Evolutionary conservation across 2,113 vertebrate genomes (phyloP), one percentile per base, ranked within the genome.

Genomic region (Conger conger): DNA sequence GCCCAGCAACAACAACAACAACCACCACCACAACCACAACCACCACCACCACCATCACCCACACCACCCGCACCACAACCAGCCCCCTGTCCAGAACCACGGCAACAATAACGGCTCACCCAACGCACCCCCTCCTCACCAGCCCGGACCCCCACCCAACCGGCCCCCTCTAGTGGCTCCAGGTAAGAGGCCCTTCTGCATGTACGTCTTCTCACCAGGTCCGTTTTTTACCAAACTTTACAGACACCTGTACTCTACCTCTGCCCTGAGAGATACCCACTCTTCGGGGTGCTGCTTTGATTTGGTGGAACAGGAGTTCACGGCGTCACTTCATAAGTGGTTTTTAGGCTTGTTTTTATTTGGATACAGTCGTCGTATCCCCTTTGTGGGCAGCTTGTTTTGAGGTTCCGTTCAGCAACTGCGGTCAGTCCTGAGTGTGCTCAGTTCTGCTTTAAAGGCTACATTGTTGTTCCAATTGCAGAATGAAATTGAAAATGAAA

Each of bases 151-250:
- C 50, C 95, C 96, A 87, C 97, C 96, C 81, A 95, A 94, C 89
- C 96, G 98, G 87, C 96, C 97, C 5, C 95, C 97, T 0, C 92
- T 96, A 86, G 94, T 97, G 81, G 97, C 97, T 90, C 96, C 97
- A 97, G 97, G 95, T 91, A 78, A 87, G 89, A 82, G 36, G 17
- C 37, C 2, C 3, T 23, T 63, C 20, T 42, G 79, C 23, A n/a
- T 76, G 30, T 27, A 23, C 23, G 1, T 23, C 68, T 30, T 17
- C 68, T 27, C 23, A 2, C 68, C 20, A 9, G 20, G 9, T 76
- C 68, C 30, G 1, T 73, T 27, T 30, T 30, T 23, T 73, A 8
- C 78, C 78, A 37, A 23, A 9, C 40, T 42, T n/a, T 42, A 50
- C 45, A 50, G 45, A 1, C 45, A 50, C 45, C 4, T 1, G 45